Conservation (phyloP, 2,888 invertebrate genomes). For the Cryptocephalus primarius region DNA sequence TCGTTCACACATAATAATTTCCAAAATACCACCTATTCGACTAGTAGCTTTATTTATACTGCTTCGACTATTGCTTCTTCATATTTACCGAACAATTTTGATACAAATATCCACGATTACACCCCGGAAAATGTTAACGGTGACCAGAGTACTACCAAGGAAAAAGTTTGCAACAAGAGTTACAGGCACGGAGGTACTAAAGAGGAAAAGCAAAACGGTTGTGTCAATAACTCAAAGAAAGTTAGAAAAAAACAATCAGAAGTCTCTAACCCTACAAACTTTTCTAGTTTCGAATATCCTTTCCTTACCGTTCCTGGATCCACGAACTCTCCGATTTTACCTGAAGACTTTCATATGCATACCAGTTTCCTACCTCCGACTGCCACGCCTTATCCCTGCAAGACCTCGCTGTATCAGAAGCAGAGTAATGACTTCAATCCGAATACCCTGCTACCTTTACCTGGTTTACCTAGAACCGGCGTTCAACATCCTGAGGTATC, state of each 20-base stretch:
- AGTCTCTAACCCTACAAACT: slow-evolving; percentile 16
- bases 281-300: slow-evolving; percentile 31
- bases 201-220: slow-evolving; percentile 9
- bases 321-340: slow-evolving; percentile 34
- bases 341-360: slow-evolving; percentile 35
- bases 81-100: slow-evolving; percentile 28
- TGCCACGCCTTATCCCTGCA: slow-evolving; percentile 31
- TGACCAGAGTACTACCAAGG: slow-evolving; percentile 11
- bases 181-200: slow-evolving; percentile 5
- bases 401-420: slow-evolving; percentile 33
- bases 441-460: slow-evolving; percentile 22
- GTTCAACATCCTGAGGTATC: slow-evolving; percentile 31
- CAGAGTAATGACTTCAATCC: slow-evolving; percentile 22
- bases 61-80: slow-evolving; percentile 24
- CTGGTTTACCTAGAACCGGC: slow-evolving; percentile 19
- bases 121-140: slow-evolving; percentile 8
- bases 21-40: slow-evolving; percentile 25
- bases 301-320: slow-evolving; percentile 33
- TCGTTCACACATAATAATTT: slow-evolving; percentile 24
- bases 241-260: slow-evolving; percentile 22
- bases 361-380: slow-evolving; percentile 31
- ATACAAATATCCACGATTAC: slow-evolving; percentile 14
- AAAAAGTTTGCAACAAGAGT: slow-evolving; percentile 4
- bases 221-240: slow-evolving; percentile 19
- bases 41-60: slow-evolving; percentile 26